Evolutionary conservation across 2,113 vertebrate genomes (phyloP).

Genomic region (Mastomys coucha): DNA sequence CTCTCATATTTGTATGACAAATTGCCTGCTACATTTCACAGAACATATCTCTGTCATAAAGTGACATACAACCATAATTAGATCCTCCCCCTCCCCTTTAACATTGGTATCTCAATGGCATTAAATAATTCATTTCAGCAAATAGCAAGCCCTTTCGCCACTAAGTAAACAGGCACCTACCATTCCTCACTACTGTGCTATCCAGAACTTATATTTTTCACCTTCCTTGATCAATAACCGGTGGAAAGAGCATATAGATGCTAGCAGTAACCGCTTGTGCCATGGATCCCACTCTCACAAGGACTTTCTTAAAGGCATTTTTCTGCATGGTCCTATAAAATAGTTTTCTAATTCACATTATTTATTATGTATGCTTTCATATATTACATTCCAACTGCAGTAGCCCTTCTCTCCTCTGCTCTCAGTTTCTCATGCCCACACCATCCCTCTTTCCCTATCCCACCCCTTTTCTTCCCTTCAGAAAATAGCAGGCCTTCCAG

Average conservation of each 20-base stretch:
- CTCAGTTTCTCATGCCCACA: not conserved
- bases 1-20: not conserved
- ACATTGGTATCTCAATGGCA: not conserved
- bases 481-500: not conserved
- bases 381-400: not conserved
- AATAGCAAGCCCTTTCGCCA: not conserved
- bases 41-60: not conserved
- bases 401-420: not conserved
- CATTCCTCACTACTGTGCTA: not conserved
- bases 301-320: not conserved
- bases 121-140: not conserved
- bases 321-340: not conserved
- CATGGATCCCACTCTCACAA: not conserved
- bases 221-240: not conserved
- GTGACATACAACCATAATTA: not conserved
- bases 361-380: not conserved
- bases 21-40: not conserved
- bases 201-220: not conserved
- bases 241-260: not conserved
- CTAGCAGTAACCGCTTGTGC: not conserved
- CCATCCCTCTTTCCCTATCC: not conserved
- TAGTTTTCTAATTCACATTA: not conserved
- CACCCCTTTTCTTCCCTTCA: not conserved
- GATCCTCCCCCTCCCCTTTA: not conserved
- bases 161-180: not conserved